Evolutionary conservation across 2,113 vertebrate genomes (phyloP), one percentile per base, ranked within the genome.

Genomic region (Paratilapia polleni): DNA sequence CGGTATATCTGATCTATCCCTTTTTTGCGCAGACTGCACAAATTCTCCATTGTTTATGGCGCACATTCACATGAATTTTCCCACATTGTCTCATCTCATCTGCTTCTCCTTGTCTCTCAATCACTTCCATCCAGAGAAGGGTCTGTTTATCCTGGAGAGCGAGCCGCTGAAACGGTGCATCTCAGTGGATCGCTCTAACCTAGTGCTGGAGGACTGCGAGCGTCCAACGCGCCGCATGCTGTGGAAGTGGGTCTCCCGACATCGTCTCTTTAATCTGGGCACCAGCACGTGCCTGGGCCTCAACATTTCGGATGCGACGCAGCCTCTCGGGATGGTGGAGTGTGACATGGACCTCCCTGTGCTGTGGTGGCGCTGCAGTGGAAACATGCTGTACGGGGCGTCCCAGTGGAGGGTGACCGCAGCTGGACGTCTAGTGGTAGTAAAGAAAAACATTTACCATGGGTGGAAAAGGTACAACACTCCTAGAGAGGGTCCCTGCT

Each of bases 171-270:
- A 96, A 47, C 94, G 94, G 75, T 98, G 98, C 81, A 91, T 98
- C 83, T 92, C 93, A 19, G 96, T 91, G 13, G 94, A 94, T 20
- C 86, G 86, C 38, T 93, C 84, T 4, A 92, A 93, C 58, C 92
- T 98, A 83, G 93, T 95, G 75, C 88, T 99, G 87, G 94, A 96
- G 85, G 95, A 96, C 81, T 99, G 98, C 1, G 8, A 92, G 52
- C 93, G 68, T 8, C 94, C 95, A 6, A 97, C 96, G 1, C 83
- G 95, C 11, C 38, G 90, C 80, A 97, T 98, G 97, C 89, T 98
- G 4, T 99, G 98, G 98, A 99, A 98, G 94, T 99, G 98, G 98
- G 97, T 97, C 3, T 98, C 98, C 54, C 95, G 94, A 19, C 96
- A 90, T 68, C 96, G 90, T 6, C 97, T 99, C 26, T 98, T 97